Base-by-base conservation (phyloP, 2,888 invertebrate genomes). In the Unio delphinus region DNA sequence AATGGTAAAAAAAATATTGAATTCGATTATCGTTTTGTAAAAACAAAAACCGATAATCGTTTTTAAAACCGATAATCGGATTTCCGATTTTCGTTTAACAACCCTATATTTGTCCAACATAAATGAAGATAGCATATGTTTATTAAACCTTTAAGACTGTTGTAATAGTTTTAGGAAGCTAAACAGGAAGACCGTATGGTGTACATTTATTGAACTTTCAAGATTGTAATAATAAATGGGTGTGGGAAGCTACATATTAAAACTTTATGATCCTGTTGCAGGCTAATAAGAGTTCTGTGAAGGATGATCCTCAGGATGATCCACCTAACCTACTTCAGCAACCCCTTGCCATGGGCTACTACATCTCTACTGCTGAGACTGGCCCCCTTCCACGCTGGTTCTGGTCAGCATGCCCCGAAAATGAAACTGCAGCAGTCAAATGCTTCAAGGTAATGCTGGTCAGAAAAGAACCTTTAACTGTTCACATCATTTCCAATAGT, bases 331-430 rank as follows among this genome's bases (percentile, higher is more conserved):
- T 99, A 73, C 93, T 98, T 81, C 98, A 99, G 90, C 99, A 99
- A 91, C 99, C 99, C 17, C 92, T 99, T 80, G 99, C 99, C 69
- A 93, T 99, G 84, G 99, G 99, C 68, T 99, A 98, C 92, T 93
- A 96, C 90, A 96, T 99, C 75, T 98, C 98, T 55, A 99, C 99
- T 60, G 99, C 99, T 7, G 76, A 81, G 55, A 81, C 89, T 7
- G 89, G 90, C 0, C 88, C 89, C 11, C 80, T 90, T 62, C 90
- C 90, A 23, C 82, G 83, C 68, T 90, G 90, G 90, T 93, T 95
- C 78, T 99, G 98, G 98, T 94, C 97, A 63, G 94, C 95, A 59
- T 97, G 97, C 92, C 95, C 96, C 18, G 98, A 98, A 91, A 92
- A 96, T 83, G 96, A 97, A 90, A 94, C 94, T 87, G 94, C 95